Evolutionary conservation across 2,888 invertebrate species (phyloP).

Genomic region (Lucinisca nassula): DNA sequence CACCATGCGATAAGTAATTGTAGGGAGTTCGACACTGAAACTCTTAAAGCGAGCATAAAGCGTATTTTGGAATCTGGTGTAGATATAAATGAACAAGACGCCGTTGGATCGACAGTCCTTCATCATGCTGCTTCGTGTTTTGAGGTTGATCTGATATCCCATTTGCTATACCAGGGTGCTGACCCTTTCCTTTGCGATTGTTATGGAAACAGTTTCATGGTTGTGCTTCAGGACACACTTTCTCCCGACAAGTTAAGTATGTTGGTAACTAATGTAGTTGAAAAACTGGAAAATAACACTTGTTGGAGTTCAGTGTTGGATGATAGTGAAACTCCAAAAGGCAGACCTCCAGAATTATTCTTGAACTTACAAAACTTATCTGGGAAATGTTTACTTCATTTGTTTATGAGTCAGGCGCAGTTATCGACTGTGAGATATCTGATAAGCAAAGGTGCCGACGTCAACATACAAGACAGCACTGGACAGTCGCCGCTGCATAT

Average conservation of each 20-base stretch:
- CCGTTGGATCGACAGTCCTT: background rate
- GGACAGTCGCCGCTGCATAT: background rate
- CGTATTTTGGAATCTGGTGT: background rate
- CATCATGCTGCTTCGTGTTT: background rate
- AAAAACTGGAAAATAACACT: background rate
- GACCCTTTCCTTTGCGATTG: background rate
- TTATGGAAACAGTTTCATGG: background rate
- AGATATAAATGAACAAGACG: background rate
- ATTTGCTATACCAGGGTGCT: background rate
- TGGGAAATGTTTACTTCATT: background rate
- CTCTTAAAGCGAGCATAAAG: background rate
- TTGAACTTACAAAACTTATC: background rate
- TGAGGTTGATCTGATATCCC: background rate
- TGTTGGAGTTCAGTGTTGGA: background rate
- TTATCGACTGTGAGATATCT: background rate
- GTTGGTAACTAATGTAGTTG: background rate
- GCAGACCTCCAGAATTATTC: background rate
- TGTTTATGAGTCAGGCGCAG: background rate
- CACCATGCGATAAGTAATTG: background rate
- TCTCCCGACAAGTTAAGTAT: background rate
- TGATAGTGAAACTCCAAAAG: background rate
- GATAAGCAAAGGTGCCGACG: background rate
- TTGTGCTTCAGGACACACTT: background rate
- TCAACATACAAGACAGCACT: background rate
- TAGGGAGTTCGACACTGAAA: background rate